Evolutionary conservation across 2,888 invertebrate genomes (phyloP), one percentile per base, ranked within the genome.

Genomic region (Sarcophaga subvicina): DNA sequence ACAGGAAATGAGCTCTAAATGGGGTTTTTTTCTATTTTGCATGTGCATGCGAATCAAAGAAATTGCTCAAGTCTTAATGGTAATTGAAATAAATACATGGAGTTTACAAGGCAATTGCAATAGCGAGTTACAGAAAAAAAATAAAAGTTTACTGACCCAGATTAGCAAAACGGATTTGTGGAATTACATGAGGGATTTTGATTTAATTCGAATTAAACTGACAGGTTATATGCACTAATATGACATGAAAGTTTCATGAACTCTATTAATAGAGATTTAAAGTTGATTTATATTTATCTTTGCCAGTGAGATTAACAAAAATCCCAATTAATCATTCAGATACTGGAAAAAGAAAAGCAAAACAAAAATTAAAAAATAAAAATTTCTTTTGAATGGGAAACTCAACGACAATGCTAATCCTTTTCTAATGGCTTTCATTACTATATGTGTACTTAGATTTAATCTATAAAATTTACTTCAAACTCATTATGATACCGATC

Each of bases 161-260:
- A 78, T 83, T 83, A 22, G 11, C 10, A 22, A 83, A 83, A 49
- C 62, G 72, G 60, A 66, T 77, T 77, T 77, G 66, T 77, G 77
- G 78, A 37, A 67, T 76, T 71, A n/a, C 76, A 59, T 76, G 76
- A 63, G 73, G 60, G 47, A 54, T 66, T 27, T 10, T 47, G 25
- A 63, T 45, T 60, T 12, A 60, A 10, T 73, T 6, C 8, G 5
- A 54, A 22, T 37, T 54, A 54, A 54, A 54, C 54, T 54, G 54
- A 54, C 54, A 54, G 54, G 14, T 54, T 54, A 54, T 54, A 14
- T 12, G 17, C 12, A 4, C 14, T 54, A 54, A 54, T 14, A 54
- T 54, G 54, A 54, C 54, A 14, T 14, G 54, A 54, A 54, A 2
- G 54, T 54, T 54, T 54, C 17, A 54, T 37, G 37, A 17, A 54